Percentiles rank a stretch among this genome's conserved stretches.
Evolutionary conservation across 2,113 vertebrate genomes (phyloP).

Genomic region (Abramis brama): DNA sequence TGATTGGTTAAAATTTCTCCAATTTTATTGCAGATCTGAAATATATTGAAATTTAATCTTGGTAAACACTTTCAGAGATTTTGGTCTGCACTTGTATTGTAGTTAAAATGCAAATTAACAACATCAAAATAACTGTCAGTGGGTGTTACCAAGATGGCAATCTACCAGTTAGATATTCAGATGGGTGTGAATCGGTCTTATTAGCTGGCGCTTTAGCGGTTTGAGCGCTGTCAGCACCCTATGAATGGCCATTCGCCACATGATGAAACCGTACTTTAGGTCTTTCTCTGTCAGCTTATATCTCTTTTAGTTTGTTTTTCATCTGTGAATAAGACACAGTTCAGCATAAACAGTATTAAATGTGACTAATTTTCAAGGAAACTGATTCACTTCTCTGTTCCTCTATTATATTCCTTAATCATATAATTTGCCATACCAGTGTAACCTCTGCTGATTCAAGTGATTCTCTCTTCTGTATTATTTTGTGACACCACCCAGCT

Average conservation of each 20-base stretch:
- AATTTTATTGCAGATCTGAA: neutral
- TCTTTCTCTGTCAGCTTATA: neutral
- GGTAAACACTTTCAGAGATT: neutral
- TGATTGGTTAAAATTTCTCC: neutral
- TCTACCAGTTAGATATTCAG: neutral
- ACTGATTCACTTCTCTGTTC: constrained; percentile 21
- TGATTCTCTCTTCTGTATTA: neutral
- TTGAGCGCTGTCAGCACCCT: neutral
- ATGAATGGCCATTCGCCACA: neutral
- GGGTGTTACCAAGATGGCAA: neutral
- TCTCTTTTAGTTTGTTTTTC: constrained; percentile 17
- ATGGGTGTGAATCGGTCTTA: neutral
- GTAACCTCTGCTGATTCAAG: constrained; percentile 22
- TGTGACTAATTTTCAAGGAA: constrained; percentile 13
- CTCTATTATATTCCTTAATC: constrained; percentile 18
- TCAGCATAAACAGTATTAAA: constrained; percentile 4
- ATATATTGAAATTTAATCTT: neutral
- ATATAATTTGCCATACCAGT: neutral
- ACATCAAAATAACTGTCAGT: neutral
- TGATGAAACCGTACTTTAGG: neutral
- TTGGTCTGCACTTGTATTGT: neutral
- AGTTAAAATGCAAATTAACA: neutral
- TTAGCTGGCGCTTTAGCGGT: neutral
- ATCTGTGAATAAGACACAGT: constrained; percentile 2
- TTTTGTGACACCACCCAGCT: neutral